These are phyloP conservation scores for Typhlichthys subterraneus DNA, from an alignment of 2,797 vertebrate species.

Conservation along the genomic window DNA sequence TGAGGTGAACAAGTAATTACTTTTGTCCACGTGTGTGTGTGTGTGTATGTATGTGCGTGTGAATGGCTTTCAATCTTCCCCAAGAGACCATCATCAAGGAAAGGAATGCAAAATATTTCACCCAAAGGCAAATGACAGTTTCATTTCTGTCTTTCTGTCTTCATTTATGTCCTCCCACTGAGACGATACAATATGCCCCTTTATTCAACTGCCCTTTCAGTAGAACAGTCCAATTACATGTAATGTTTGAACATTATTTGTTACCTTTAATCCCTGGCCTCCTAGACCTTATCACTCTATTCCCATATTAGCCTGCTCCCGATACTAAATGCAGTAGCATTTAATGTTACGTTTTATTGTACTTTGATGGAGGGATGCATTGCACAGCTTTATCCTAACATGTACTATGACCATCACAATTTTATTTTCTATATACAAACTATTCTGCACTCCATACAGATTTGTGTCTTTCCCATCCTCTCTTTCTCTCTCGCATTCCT, in stretches of 20 bases:
- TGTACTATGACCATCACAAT: too few relatives aligned
- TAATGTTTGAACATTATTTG: too few relatives aligned
- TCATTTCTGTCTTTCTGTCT: constrained; percentile 17
- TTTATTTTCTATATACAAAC: too few relatives aligned
- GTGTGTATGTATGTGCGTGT: too few relatives aligned
- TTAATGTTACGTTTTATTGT: too few relatives aligned
- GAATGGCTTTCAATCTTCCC: constrained; percentile 65
- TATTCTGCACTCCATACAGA: not conserved
- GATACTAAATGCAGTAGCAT: too few relatives aligned
- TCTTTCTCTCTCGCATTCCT: not conserved
- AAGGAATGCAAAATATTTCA: constrained; percentile 61
- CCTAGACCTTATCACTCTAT: too few relatives aligned
- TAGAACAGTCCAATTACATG: constrained; percentile 11
- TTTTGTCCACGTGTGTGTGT: constrained; percentile 55
- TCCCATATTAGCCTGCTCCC: too few relatives aligned
- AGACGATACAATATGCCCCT: constrained; percentile 24
- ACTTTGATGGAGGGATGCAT: too few relatives aligned
- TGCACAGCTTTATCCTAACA: too few relatives aligned
- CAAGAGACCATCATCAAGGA: constrained; percentile 47
- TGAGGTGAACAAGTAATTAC: constrained; percentile 30
- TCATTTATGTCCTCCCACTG: constrained; percentile 16
- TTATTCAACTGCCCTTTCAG: constrained; percentile 21
- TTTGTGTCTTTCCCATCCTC: constrained; percentile 4
- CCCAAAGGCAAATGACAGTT: not conserved
- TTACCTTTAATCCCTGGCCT: too few relatives aligned